Conservation (phyloP, 2,113 vertebrate genomes). For the Ceyx margarethae region DNA sequence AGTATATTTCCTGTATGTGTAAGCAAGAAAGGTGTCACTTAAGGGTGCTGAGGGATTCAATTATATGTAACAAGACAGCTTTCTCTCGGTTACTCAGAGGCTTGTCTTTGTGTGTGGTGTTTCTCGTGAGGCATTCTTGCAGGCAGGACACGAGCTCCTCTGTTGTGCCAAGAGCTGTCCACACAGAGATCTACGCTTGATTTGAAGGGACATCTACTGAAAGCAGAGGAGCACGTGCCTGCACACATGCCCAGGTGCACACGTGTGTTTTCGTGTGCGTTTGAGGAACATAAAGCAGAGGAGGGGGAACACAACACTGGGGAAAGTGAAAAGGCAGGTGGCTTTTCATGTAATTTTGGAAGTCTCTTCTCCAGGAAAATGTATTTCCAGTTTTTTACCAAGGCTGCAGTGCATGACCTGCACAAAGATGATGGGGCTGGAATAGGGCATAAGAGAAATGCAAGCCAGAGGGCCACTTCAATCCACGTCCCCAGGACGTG, state of each 20-base stretch:
- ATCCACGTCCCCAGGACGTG: background rate
- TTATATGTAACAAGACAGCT: slow-evolving; percentile 53
- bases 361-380: background rate
- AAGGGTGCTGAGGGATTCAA: slow-evolving; percentile 44
- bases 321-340: background rate
- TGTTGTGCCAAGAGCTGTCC: slow-evolving; percentile 1
- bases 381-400: background rate
- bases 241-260: background rate
- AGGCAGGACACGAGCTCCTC: slow-evolving; percentile 8
- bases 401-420: background rate
- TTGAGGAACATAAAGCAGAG: background rate
- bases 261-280: background rate
- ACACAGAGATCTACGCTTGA: background rate
- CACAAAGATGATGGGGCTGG: background rate
- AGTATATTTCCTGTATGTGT: slow-evolving; percentile 63
- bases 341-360: background rate
- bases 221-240: background rate
- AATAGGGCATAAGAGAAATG: background rate
- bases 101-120: background rate
- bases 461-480: background rate
- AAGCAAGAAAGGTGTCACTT: slow-evolving; percentile 61
- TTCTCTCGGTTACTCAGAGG: slow-evolving; percentile 13
- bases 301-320: background rate
- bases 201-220: background rate
- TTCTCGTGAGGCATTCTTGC: background rate